Percentiles rank a stretch among this genome's conserved stretches.
Evolutionary conservation across 2,113 vertebrate genomes (phyloP).

Genomic region (Ifrita kowaldi): DNA sequence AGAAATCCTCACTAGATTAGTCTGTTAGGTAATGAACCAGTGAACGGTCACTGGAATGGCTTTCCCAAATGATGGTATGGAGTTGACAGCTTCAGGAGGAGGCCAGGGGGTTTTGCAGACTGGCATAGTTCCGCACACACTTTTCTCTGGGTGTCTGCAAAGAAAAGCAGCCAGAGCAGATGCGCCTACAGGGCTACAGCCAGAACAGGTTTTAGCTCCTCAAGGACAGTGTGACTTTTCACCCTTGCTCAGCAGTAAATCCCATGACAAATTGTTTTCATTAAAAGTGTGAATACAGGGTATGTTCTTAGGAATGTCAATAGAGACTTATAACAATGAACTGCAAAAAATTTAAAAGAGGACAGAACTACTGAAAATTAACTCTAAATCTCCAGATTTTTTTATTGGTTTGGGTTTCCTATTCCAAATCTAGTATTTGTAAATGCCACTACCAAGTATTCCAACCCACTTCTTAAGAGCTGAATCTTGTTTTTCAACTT

Average conservation of each 20-base stretch:
- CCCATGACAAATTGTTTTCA: neutral
- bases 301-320: neutral
- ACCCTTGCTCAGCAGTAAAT: neutral
- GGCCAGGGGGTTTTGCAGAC: neutral
- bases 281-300: neutral
- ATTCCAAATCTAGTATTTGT: neutral
- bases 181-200: neutral
- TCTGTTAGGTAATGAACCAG: neutral
- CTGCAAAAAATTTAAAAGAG: neutral
- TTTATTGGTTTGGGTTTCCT: neutral
- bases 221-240: neutral
- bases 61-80: neutral
- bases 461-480: neutral
- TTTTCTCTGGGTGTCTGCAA: neutral
- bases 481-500: neutral
- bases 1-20: neutral
- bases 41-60: neutral
- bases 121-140: no score
- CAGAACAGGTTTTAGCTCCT: neutral
- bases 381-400: neutral
- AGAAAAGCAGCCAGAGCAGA: neutral
- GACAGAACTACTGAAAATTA: neutral
- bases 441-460: neutral
- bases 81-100: neutral
- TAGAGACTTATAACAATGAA: neutral